Percentiles rank a stretch among this genome's conserved stretches.
Conservation (phyloP, 1,140 invertebrate genomes). For the Zaprionus lachaisei region DNA sequence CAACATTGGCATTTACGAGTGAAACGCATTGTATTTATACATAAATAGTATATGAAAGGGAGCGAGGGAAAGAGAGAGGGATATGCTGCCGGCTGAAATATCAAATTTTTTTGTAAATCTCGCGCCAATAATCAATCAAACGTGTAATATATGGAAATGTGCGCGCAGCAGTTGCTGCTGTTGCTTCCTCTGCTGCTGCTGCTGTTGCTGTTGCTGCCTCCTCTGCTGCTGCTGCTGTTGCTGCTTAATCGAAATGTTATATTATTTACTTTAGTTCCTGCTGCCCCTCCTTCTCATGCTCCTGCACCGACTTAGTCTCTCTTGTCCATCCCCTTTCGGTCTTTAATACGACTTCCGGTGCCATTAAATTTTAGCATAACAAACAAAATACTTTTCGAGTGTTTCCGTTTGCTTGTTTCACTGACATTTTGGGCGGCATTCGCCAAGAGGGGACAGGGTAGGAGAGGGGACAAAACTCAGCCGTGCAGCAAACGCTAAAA, state of each 20-base stretch:
- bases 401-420: constrained; percentile 79
- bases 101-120: constrained; percentile 37
- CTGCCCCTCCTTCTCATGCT: neutral
- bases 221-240: neutral
- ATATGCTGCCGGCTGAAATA: constrained; percentile 4
- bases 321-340: constrained; percentile 12
- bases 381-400: constrained; percentile 79
- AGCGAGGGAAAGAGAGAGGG: neutral
- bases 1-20: constrained; percentile 74
- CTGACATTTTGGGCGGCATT: constrained; percentile 62
- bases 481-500: constrained; percentile 52
- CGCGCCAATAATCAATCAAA: constrained; percentile 76
- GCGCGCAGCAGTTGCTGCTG: constrained; percentile 17
- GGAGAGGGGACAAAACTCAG: constrained; percentile 10
- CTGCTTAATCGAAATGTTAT: constrained; percentile 31
- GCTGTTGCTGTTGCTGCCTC: constrained; percentile 2
- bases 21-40: constrained; percentile 70
- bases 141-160: constrained; percentile 76
- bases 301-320: neutral
- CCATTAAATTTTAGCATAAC: constrained; percentile 82
- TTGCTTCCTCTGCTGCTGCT: neutral
- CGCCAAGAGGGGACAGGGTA: neutral
- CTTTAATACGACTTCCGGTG: constrained; percentile 78
- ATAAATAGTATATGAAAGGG: constrained; percentile 8
- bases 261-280: constrained; percentile 30